Evolutionary conservation across 30 jellyfish, hydroid and myxozoan genomes (phyloP).

Genomic region (Catostylus mosaicus): DNA sequence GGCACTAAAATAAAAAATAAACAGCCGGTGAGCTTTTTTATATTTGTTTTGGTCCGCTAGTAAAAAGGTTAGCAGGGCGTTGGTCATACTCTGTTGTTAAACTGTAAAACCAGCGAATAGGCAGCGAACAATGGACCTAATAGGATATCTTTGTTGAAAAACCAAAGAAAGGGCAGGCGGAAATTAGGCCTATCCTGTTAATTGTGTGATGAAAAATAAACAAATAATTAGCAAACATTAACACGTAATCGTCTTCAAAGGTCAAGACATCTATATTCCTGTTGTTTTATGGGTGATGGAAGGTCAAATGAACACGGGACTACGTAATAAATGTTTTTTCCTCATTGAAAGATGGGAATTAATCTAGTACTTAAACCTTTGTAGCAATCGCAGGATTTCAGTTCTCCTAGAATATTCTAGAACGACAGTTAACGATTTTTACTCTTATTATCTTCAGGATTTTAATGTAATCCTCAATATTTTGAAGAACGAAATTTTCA

Average conservation of each 20-base stretch:
- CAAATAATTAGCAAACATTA: constrained; percentile 20
- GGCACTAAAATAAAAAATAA: background rate
- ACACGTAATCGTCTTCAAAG: background rate
- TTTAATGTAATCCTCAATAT: no score
- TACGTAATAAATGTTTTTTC: no score
- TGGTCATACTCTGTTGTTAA: constrained; percentile 19
- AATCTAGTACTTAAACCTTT: no score
- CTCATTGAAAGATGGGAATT: no score
- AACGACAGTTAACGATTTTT: no score
- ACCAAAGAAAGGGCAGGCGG: constrained; percentile 15
- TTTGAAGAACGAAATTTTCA: no score
- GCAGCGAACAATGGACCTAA: constrained; percentile 3
- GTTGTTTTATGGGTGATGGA: background rate
- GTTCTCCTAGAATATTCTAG: no score
- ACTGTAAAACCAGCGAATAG: constrained; percentile 4
- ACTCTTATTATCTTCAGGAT: no score
- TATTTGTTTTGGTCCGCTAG: constrained; percentile 8
- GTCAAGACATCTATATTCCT: constrained; percentile 11
- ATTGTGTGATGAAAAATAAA: constrained; percentile 15
- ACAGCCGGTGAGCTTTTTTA: constrained; percentile 13
- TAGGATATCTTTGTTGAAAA: constrained; percentile 20
- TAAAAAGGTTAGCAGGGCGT: constrained; percentile 26
- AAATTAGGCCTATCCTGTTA: constrained; percentile 57
- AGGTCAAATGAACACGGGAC: background rate
- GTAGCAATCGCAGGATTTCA: no score